Conservation (phyloP, 2,888 invertebrate genomes). For the Chironomus tentans region DNA sequence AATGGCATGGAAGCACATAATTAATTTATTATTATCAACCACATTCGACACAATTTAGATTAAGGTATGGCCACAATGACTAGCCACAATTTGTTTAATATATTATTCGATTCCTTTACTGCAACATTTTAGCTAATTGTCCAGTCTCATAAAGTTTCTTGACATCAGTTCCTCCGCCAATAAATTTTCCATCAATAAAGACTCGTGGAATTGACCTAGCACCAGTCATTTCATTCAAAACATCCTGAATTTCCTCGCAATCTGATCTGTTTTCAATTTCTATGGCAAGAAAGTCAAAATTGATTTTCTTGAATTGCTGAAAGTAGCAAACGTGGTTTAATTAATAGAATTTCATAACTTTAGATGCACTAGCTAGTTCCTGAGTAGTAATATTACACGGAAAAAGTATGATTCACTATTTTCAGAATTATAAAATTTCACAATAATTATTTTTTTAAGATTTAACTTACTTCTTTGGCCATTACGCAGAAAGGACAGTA, state of each 20-base stretch:
- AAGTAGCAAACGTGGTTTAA: conserved; percentile 29
- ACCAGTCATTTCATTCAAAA: conserved; percentile 71
- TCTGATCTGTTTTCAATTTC: conserved; percentile 76
- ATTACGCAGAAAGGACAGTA: conserved; percentile 84
- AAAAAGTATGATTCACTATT: background rate
- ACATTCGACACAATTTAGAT: no score
- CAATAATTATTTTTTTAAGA: background rate
- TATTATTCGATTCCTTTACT: background rate
- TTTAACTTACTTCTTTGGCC: conserved; percentile 68
- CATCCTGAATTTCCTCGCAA: conserved; percentile 66
- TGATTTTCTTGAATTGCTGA: conserved; percentile 64
- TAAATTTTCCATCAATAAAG: conserved; percentile 77
- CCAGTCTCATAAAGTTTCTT: conserved; percentile 63
- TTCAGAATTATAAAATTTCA: background rate
- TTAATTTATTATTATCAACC: no score
- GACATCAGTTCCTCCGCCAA: conserved; percentile 90
- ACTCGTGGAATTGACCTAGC: conserved; percentile 86
- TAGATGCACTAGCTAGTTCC: no score
- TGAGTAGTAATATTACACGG: no score
- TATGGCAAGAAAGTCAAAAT: conserved; percentile 59
- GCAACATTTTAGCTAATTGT: conserved; percentile 51
- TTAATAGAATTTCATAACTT: no score
- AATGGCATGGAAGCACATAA: no score
- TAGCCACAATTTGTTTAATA: background rate
- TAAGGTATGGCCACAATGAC: no score